Conservation (phyloP, 2,888 invertebrate species). For the Hedychridium roseum region DNA sequence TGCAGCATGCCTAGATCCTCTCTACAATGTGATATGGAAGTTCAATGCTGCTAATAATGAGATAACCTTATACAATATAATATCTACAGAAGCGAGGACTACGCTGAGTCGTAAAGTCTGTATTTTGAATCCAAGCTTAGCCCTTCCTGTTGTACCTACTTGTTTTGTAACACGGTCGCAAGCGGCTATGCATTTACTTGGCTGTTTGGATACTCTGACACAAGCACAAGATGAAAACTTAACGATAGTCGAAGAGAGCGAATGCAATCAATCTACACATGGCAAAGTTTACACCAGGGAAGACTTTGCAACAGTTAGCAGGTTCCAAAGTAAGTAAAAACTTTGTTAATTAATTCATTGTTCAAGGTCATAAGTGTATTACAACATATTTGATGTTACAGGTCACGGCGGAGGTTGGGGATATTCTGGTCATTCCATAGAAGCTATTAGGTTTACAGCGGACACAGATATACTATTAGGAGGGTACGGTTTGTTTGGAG, state of each 20-base stretch:
- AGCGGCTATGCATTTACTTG: constrained; percentile 88
- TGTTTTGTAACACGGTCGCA: constrained; percentile 83
- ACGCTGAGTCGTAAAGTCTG: constrained; percentile 66
- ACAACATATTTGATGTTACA: constrained; percentile 37
- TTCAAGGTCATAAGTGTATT: neutral
- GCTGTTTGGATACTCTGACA: constrained; percentile 88
- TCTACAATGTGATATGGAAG: constrained; percentile 94
- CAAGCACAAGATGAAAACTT: constrained; percentile 77
- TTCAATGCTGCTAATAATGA: constrained; percentile 75
- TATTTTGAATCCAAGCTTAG: constrained; percentile 81
- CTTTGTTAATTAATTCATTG: neutral
- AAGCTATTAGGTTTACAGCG: constrained; percentile 93
- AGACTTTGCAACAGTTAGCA: constrained; percentile 82
- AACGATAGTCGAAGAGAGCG: constrained; percentile 66
- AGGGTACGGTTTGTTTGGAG: constrained; percentile 95
- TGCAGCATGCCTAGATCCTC: constrained; percentile 86
- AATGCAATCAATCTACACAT: constrained; percentile 64
- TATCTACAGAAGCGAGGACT: constrained; percentile 75
- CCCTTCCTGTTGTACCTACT: constrained; percentile 77
- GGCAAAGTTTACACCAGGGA: constrained; percentile 77
- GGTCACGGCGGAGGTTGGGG: constrained; percentile 97
- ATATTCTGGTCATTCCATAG: constrained; percentile 95
- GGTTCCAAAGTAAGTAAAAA: constrained; percentile 80
- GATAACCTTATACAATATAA: constrained; percentile 83
- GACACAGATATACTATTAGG: constrained; percentile 91